Base-by-base conservation (phyloP, 2,113 vertebrate genomes). In the Syngnathus floridae region DNA sequence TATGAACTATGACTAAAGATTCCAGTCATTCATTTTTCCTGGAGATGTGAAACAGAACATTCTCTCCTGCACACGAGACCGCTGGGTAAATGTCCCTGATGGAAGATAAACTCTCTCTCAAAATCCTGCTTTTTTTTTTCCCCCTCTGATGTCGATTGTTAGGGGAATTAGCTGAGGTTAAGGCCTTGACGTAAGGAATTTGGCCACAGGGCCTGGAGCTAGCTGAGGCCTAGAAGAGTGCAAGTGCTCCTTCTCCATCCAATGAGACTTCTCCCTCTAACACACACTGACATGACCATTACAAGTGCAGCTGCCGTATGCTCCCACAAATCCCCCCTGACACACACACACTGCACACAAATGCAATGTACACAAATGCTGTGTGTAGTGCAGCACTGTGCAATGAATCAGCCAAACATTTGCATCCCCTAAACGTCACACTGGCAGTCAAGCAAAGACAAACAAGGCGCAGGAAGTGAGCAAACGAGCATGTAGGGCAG, bases 391-490 rank as follows among this genome's bases (percentile, higher is more conserved):
- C 61, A 74, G 70, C 62, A 68, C 69, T 72, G 72, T 58, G 66
- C 60, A 71, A 85, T 79, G 77, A 86, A 85, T 84, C 79, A 79
- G 74, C 62, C 74, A 68, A 73, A 79, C 76, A 79, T 86, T 86
- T 85, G 82, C 82, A 83, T 84, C 81, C 72, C 64, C 66, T 81
- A 85, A 82, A 84, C 82, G 82, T 80, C 74, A 78, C 38, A 67
- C 69, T 84, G 82, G 81, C 82, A 79, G 55, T 78, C 45, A 65
- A 81, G 80, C 84, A 82, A 81, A 73, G 69, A 69, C 81, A 87
- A 81, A 87, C 81, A 86, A 87, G 82, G 82, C 72, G 66, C 51
- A 71, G 78, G 76, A 84, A 83, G 83, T 75, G 77, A 84, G 82
- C 48, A 19, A 19, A 19, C 48, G 82, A 79, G 80, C 69, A 81